phyloP scores from a whole-genome alignment of 2,113 vertebrate genomes.

The Dermatemys mawii region DNA sequence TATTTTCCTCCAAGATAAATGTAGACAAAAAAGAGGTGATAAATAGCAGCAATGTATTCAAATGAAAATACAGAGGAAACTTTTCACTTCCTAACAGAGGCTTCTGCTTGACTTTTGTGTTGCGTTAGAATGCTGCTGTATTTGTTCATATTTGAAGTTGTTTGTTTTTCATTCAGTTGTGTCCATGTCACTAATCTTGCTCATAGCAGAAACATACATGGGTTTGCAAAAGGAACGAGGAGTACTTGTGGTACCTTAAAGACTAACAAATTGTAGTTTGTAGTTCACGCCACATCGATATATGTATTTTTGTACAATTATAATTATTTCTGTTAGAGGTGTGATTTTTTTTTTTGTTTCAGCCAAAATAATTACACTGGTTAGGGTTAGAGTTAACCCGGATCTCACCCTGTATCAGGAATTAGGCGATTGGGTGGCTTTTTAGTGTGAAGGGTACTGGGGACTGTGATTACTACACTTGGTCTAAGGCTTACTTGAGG shows the following conservation, averaged over 20 bases:
- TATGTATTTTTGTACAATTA: neutral
- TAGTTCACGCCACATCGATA: neutral
- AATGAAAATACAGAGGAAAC: neutral
- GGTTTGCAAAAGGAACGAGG: too few relatives aligned
- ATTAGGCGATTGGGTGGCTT: neutral
- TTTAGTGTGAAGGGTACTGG: neutral
- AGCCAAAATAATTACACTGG: neutral
- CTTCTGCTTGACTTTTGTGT: neutral
- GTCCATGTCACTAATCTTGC: neutral
- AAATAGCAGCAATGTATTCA: slow-evolving; percentile 39
- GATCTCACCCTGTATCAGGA: neutral
- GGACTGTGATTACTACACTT: neutral
- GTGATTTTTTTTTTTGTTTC: neutral
- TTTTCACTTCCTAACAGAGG: neutral
- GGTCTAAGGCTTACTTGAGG: neutral
- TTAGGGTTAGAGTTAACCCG: too few relatives aligned
- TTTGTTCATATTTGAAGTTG: slow-evolving; percentile 41
- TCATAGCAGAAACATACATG: neutral
- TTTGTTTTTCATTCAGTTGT: neutral
- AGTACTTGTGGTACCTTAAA: too few relatives aligned
- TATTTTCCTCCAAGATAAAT: slow-evolving; percentile 63
- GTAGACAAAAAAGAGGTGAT: slow-evolving; percentile 48
- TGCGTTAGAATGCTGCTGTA: neutral
- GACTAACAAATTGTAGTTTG: too few relatives aligned
- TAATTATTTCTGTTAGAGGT: neutral